Evolutionary conservation across 1,140 invertebrate species (phyloP).

Genomic region (Drosophila cardini): DNA sequence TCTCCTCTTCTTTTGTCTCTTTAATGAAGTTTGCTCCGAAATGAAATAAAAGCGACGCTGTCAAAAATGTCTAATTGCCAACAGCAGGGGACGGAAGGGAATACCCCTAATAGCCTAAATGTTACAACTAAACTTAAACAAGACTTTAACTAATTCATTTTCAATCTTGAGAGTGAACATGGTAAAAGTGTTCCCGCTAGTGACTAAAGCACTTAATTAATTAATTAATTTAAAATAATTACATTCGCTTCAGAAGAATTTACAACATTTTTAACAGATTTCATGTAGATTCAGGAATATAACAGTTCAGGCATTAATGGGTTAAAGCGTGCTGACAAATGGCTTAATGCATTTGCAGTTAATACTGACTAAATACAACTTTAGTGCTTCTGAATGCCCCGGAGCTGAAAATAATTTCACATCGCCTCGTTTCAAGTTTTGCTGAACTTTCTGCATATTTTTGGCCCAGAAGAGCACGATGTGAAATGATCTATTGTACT

Average conservation of each 20-base stretch:
- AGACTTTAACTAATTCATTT: too few relatives aligned
- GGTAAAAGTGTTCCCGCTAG: too few relatives aligned
- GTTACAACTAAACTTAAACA: too few relatives aligned
- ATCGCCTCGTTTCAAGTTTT: conserved; percentile 42
- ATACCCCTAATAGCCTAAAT: background rate
- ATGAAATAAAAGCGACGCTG: conserved; percentile 39
- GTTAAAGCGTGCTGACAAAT: conserved; percentile 59
- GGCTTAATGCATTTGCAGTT: conserved; percentile 48
- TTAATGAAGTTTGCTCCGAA: conserved; percentile 65
- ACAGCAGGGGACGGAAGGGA: conserved; percentile 19
- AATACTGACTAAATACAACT: conserved; percentile 39
- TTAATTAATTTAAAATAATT: background rate
- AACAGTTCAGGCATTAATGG: conserved; percentile 52
- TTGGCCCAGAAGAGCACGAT: conserved; percentile 7
- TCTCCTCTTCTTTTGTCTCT: conserved; percentile 38
- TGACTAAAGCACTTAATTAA: too few relatives aligned
- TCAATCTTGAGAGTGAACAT: background rate
- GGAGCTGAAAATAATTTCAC: conserved; percentile 68
- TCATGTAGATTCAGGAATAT: conserved; percentile 16
- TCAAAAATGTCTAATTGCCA: conserved; percentile 69
- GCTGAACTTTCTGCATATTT: conserved; percentile 52
- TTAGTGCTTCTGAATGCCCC: conserved; percentile 24
- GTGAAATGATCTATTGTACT: conserved; percentile 68
- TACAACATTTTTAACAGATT: background rate
- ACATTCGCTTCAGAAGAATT: background rate